Evolutionary conservation across 2,797 vertebrate genomes (phyloP), one percentile per base, ranked within the genome.

Genomic region (Vireo griseus): DNA sequence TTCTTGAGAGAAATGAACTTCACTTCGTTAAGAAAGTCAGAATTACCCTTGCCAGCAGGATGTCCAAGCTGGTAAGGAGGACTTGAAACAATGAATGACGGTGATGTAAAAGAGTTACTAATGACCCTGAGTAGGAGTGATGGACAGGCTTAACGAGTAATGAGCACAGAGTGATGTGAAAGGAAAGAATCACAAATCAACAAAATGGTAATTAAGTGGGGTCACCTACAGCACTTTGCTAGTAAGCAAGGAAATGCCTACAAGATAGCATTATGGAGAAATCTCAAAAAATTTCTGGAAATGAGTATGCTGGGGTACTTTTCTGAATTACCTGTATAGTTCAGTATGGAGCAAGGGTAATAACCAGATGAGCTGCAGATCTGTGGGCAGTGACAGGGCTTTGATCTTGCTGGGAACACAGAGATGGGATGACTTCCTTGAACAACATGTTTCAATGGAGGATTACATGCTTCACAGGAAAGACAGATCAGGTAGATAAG

Each of bases 201-300:
- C 7, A 35, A 35, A 42, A 42, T 51, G 13, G 4, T 26, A 31
- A 25, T 42, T 68, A 24, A 59, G 31, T 1, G 0, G 7, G 5
- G 5, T 42, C 1, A 0, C 31, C 6, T 35, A 10, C 37, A 42
- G 20, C 16, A 4, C 11, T 58, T 51, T 74, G 11, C 17, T 16
- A 37, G 3, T 33, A 45, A 37, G 29, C 4, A 71, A 65, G 26
- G 19, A 86, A 82, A 35, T 48, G 5, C 14, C 12, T 48, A 29
- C 7, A 75, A 33, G 44, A 33, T 18, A 47, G 9, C 5, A 19
- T 11, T 50, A n/a, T 21, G 37, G 20, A 48, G 25, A 87, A 68
- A 44, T 28, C 16, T n/a, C 24, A 9, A 58, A 37, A 52, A n/a
- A 25, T 5, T 21, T 52, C 33, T n/a, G 33, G 20, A 72, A 62